phyloP scores from a whole-genome alignment of 2,888 invertebrate species.

The Macropis europaea region DNA sequence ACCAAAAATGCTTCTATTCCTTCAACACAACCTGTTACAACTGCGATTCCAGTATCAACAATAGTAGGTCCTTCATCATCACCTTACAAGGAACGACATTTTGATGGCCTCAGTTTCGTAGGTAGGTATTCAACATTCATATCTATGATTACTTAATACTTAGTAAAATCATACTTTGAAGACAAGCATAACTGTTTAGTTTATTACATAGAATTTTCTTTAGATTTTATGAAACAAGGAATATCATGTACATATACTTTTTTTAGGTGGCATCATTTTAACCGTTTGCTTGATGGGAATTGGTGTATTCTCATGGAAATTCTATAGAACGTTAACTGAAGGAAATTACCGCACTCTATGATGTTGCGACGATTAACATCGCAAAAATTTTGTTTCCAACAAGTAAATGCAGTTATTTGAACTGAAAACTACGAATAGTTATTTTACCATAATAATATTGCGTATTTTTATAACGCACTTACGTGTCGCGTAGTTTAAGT shows the following conservation, averaged over 20 bases:
- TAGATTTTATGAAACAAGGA: too few relatives aligned
- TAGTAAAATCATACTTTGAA: too few relatives aligned
- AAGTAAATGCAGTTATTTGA: constrained; percentile 55
- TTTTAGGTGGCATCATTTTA: constrained; percentile 90
- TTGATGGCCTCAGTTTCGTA: constrained; percentile 89
- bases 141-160: background rate
- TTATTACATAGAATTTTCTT: background rate
- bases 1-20: constrained; percentile 58
- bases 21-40: constrained; percentile 19
- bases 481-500: constrained; percentile 64
- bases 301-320: constrained; percentile 91
- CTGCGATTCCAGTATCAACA: constrained; percentile 58
- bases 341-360: constrained; percentile 94
- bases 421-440: constrained; percentile 59
- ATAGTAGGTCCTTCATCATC: constrained; percentile 70
- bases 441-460: constrained; percentile 65
- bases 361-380: constrained; percentile 71
- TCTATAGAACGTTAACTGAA: constrained; percentile 92
- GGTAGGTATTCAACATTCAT: constrained; percentile 40
- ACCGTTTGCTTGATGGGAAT: constrained; percentile 90
- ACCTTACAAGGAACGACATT: constrained; percentile 79
- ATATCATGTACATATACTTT: constrained; percentile 11
- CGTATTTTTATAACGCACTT: constrained; percentile 66
- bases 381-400: constrained; percentile 51
- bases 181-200: too few relatives aligned